These are phyloP conservation scores for Bagarius yarrelli DNA, from an alignment of 2,113 vertebrate genomes.

Conservation along the genomic window DNA sequence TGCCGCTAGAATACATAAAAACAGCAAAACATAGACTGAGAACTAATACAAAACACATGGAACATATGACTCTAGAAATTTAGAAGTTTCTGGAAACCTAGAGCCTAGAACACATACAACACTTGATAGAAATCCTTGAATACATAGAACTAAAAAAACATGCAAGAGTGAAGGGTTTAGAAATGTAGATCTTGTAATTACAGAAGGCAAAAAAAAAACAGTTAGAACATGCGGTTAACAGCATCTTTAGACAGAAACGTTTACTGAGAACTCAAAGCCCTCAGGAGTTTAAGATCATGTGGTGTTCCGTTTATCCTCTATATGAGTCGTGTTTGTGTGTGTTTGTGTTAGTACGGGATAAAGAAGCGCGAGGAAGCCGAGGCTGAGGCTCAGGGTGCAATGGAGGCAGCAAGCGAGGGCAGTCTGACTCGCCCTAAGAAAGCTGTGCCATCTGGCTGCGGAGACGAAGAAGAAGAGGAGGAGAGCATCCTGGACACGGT, in stretches of 20 bases:
- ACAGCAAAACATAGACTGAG: background rate
- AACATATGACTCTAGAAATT: background rate
- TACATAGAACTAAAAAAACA: background rate
- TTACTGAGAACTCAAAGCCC: background rate
- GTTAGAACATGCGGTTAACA: background rate
- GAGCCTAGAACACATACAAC: background rate
- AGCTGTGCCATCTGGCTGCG: conserved; percentile 75
- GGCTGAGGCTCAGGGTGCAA: conserved; percentile 86
- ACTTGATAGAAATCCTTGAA: background rate
- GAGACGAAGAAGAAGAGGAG: conserved; percentile 84
- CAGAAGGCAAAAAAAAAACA: background rate
- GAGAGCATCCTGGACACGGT: conserved; percentile 98
- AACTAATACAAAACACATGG: background rate
- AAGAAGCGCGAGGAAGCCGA: conserved; percentile 95
- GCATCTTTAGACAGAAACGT: too few species aligned
- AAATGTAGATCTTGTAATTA: background rate
- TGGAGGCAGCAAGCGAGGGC: conserved; percentile 84
- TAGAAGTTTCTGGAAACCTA: too few species aligned
- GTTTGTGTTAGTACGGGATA: conserved; percentile 83
- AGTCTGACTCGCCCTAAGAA: conserved; percentile 94
- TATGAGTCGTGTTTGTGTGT: background rate
- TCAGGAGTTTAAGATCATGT: background rate
- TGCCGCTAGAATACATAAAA: background rate
- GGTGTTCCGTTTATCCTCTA: background rate
- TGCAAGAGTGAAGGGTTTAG: too few species aligned